A percentile compares a stretch with the other conserved stretches of the same genome.
These are phyloP conservation scores for Drosophila pseudoobscura DNA, from an alignment of 1,140 invertebrate species.

Conservation along the genomic window DNA sequence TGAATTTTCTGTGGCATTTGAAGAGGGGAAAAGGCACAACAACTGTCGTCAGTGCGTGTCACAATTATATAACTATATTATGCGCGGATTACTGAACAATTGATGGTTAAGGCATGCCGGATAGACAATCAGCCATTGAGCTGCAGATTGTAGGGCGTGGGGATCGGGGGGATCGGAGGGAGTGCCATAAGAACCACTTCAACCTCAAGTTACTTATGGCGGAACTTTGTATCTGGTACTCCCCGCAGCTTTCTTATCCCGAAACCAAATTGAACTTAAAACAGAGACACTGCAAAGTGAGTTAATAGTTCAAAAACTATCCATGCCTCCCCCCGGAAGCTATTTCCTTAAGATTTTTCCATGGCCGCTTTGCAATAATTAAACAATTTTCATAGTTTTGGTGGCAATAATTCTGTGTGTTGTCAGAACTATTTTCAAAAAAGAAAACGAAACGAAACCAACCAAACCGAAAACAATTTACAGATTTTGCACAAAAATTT, in stretches of 20 bases:
- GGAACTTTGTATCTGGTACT: too few relatives aligned
- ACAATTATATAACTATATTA: constrained; percentile 75
- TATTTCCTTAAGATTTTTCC: constrained; percentile 11
- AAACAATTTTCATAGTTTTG: constrained; percentile 41
- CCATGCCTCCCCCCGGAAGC: neutral
- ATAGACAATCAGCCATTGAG: constrained; percentile 2
- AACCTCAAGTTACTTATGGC: too few relatives aligned
- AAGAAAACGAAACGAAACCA: constrained; percentile 34
- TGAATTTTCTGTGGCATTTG: constrained; percentile 54
- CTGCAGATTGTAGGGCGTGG: too few relatives aligned
- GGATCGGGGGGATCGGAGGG: too few relatives aligned
- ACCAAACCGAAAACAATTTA: constrained; percentile 78
- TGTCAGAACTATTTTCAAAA: constrained; percentile 50
- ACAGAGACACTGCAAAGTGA: neutral
- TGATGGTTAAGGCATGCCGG: constrained; percentile 39
- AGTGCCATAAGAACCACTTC: too few relatives aligned
- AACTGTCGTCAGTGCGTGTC: constrained; percentile 41
- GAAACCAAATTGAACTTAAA: too few relatives aligned
- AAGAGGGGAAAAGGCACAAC: constrained; percentile 5
- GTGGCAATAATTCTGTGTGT: constrained; percentile 43
- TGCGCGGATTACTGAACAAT: constrained; percentile 68
- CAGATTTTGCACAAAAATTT: constrained; percentile 79
- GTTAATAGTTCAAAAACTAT: constrained; percentile 5
- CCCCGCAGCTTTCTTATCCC: too few relatives aligned
- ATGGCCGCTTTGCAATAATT: constrained; percentile 15